Evolutionary conservation across 2,113 vertebrate species (phyloP).

Genomic region (Scalopus aquaticus): DNA sequence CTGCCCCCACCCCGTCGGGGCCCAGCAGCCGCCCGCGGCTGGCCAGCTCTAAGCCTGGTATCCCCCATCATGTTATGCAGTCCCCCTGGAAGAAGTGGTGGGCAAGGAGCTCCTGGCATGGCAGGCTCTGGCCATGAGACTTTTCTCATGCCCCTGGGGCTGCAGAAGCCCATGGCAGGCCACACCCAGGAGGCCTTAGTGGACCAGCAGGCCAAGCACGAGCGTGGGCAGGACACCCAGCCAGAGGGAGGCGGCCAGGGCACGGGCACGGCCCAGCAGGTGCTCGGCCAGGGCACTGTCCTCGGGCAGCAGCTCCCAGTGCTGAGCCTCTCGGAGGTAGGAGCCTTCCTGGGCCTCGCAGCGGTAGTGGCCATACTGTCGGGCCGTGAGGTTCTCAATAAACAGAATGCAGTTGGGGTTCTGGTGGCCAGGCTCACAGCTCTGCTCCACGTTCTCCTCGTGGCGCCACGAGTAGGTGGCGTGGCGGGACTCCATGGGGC

Average conservation of each 20-base stretch:
- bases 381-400: constrained; percentile 81
- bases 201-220: constrained; percentile 69
- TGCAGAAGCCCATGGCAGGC: not conserved
- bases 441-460: constrained; percentile 77
- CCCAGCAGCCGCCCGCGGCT: constrained; percentile 73
- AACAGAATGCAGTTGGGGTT: constrained; percentile 84
- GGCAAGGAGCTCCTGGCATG: not conserved
- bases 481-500: constrained; percentile 84
- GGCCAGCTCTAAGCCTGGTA: constrained; percentile 42
- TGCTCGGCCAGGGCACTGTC: not conserved
- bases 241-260: not conserved
- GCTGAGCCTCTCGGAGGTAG: constrained; percentile 80
- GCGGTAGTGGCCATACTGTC: constrained; percentile 81
- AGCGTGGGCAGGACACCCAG: constrained; percentile 68
- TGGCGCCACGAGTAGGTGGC: constrained; percentile 86
- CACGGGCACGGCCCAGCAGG: not conserved
- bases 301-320: constrained; percentile 75
- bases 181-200: constrained; percentile 61
- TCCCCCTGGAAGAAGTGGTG: not conserved
- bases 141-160: not conserved
- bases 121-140: not conserved
- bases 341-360: constrained; percentile 84
- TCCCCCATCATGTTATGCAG: not conserved
- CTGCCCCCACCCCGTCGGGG: not conserved
- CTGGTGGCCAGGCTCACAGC: constrained; percentile 80